Evolutionary conservation across 2,888 invertebrate genomes (phyloP).

Genomic region (Melinaea menophilus): DNA sequence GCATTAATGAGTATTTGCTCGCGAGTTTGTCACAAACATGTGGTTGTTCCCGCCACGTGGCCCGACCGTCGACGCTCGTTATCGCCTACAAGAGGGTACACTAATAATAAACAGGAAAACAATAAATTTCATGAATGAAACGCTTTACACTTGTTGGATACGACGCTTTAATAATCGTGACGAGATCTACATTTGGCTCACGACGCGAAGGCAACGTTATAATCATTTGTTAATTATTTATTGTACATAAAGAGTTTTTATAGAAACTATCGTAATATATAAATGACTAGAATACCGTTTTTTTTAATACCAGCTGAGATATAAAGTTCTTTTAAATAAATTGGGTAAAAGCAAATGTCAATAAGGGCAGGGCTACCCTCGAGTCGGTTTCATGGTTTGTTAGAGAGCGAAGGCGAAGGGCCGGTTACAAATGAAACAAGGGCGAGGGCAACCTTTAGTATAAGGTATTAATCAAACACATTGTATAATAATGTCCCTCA

Average conservation of each 20-base stretch:
- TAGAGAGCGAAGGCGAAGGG: conserved; percentile 2
- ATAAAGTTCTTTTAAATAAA: not conserved
- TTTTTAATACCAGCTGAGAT: no score
- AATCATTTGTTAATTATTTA: no score
- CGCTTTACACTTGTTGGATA: conserved; percentile 6
- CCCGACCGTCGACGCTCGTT: conserved; percentile 12
- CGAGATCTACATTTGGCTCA: not conserved
- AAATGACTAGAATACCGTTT: no score
- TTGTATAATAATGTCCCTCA: not conserved
- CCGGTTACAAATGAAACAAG: not conserved
- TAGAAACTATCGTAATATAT: no score
- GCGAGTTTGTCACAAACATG: conserved; percentile 15
- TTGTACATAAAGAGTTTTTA: no score
- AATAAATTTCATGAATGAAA: conserved; percentile 23
- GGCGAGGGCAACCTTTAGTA: conserved; percentile 1
- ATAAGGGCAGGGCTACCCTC: conserved; percentile 3
- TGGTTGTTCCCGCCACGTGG: conserved; percentile 12
- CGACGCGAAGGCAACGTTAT: not conserved
- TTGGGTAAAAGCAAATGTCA: conserved; percentile 4
- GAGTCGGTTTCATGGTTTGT: conserved; percentile 1
- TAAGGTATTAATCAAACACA: not conserved
- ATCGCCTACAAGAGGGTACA: conserved; percentile 16
- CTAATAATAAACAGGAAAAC: conserved; percentile 19
- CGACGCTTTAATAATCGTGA: conserved; percentile 9
- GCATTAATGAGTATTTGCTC: conserved; percentile 20